Base-by-base conservation (phyloP, 2,888 invertebrate species). In the Drosophila anomalata region DNA sequence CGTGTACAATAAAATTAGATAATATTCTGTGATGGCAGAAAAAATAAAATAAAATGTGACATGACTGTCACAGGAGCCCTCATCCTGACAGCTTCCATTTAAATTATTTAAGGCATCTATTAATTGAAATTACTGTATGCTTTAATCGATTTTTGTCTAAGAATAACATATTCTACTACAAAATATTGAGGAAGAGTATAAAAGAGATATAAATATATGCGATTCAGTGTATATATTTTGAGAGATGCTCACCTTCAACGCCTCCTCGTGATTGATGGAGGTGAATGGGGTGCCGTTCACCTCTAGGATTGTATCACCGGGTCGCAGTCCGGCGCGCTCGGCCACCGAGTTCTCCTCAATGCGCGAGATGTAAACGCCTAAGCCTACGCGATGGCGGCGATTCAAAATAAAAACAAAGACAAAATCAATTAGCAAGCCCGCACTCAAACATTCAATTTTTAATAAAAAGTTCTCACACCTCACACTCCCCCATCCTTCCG, bases 281-380 rank as follows among this genome's bases (percentile, higher is more conserved):
- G 96, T 96, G 92, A 98, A 98, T 76, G 97, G 97, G 71, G 96
- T 96, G 73, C 97, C 98, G 92, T 98, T 98, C 79, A 98, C 98
- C 92, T 97, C 97, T 89, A 98, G 93, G 91, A 98, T 98, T 91
- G 98, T 97, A 93, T 98, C 98, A 76, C 98, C 98, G 76, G 97
- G 96, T 89, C 96, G 94, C 77, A 97, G 93, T 75, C 97, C 97
- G 73, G 96, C 96, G 78, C 96, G 94, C 92, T 97, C 97, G 76
- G 97, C 97, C 81, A 97, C 96, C 87, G 97, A 97, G 75, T 96
- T 96, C 89, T 97, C 97, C 91, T 97, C 97, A 87, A 97, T 96
- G 88, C 97, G 94, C 89, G 97, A 97, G 92, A 97, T 97, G 93
- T 97, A 97, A 90, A 97, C 97, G 90, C 97, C 97, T 90, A 96